Conservation (phyloP, 2,888 invertebrate genomes). For the Alsophila aescularia region DNA sequence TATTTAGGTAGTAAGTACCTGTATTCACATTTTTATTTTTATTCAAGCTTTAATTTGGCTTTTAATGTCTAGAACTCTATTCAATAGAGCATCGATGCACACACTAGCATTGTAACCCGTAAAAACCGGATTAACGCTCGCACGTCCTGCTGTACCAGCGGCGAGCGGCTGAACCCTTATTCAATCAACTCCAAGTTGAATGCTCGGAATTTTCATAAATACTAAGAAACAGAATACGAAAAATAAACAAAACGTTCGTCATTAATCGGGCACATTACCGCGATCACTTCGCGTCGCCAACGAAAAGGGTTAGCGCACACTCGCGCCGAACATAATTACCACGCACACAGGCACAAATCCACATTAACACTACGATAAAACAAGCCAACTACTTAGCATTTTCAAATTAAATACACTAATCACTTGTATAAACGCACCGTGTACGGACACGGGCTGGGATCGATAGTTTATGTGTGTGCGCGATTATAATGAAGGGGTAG, state of each 20-base stretch:
- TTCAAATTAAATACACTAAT: slow-evolving; percentile 85
- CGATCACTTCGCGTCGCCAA: slow-evolving; percentile 69
- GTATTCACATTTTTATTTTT: too few species aligned
- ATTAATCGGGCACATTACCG: slow-evolving; percentile 73
- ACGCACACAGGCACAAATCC: slow-evolving; percentile 54
- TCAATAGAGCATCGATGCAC: too few species aligned
- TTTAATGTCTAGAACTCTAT: too few species aligned
- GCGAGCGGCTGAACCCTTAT: too few species aligned
- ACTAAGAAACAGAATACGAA: slow-evolving; percentile 26
- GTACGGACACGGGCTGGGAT: slow-evolving; percentile 67
- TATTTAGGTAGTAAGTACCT: too few species aligned
- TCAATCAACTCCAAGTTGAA: too few species aligned
- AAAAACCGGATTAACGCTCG: too few species aligned
- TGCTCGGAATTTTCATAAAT: too few species aligned
- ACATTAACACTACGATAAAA: slow-evolving; percentile 73
- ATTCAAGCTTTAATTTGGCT: too few species aligned
- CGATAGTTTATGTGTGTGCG: slow-evolving; percentile 78
- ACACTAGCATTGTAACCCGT: too few species aligned
- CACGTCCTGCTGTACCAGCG: too few species aligned
- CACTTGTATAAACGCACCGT: slow-evolving; percentile 78
- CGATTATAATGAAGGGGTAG: slow-evolving; percentile 83
- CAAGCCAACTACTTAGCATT: slow-evolving; percentile 84
- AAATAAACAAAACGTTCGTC: slow-evolving; percentile 55
- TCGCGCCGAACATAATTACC: slow-evolving; percentile 67
- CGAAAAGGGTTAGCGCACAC: slow-evolving; percentile 76